phyloP scores from a whole-genome alignment of 2,888 invertebrate genomes.

The Hypercompe scribonia region DNA sequence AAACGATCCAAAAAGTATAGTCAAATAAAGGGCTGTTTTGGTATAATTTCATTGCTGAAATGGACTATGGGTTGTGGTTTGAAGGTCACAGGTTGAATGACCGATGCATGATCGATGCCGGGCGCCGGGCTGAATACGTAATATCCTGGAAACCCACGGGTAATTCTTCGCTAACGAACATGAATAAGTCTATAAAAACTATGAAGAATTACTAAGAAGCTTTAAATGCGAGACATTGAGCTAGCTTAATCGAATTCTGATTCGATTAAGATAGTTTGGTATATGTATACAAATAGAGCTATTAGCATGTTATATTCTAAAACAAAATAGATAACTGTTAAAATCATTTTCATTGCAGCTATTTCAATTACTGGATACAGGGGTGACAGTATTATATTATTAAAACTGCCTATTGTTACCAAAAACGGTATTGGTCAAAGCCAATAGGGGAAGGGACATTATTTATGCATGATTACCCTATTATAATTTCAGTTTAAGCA shows the following conservation, averaged over 20 bases:
- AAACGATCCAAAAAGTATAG: conserved; percentile 24
- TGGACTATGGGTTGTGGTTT: conserved; percentile 26
- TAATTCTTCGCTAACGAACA: conserved; percentile 33
- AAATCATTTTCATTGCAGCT: background rate
- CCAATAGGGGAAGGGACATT: conserved; percentile 22
- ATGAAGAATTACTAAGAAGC: background rate
- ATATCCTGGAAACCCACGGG: conserved; percentile 48
- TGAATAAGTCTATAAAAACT: conserved; percentile 25
- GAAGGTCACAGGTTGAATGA: conserved; percentile 62
- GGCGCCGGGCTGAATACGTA: conserved; percentile 57
- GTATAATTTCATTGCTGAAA: conserved; percentile 48
- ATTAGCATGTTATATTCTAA: background rate
- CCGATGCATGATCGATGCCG: conserved; percentile 69
- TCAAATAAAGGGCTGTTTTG: conserved; percentile 44
- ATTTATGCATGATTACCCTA: conserved; percentile 23
- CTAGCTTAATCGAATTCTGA: background rate
- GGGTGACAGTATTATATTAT: background rate
- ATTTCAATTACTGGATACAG: background rate
- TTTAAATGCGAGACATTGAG: background rate
- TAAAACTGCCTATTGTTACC: conserved; percentile 14
- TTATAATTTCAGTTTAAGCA: conserved; percentile 18
- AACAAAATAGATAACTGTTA: background rate
- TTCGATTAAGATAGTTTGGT: too few relatives aligned
- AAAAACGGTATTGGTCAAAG: conserved; percentile 19
- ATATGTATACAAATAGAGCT: too few relatives aligned